Base-by-base conservation (phyloP, 2,113 vertebrate genomes). In the Oriolus oriolus region DNA sequence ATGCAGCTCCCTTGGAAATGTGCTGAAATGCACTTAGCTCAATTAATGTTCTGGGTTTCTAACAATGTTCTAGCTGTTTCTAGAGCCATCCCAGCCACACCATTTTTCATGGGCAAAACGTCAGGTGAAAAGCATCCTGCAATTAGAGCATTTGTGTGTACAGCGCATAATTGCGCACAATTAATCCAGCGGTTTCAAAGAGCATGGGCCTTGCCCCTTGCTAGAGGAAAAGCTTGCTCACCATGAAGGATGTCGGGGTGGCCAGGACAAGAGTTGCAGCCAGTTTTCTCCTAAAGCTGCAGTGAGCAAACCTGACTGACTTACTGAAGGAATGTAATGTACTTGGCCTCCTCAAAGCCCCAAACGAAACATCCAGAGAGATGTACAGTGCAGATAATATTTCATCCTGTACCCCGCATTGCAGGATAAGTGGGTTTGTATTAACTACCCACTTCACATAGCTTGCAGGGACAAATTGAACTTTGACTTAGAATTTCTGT, bases 231-330 rank as follows among this genome's bases (percentile, higher is more conserved):
- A 68, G 33, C 52, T 82, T 3, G 0, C n/a, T 47, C n/a, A 10
- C 59, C 0, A 0, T 37, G 42, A 42, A 50, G 60, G 45, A 33
- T 4, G 4, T 37, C 0, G 0, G 80, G 28, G 45, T 28, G n/a
- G 28, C 24, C 64, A 23, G 31, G 54, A 44, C 2, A 7, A 5
- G 2, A 80, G 20, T 8, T 16, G 3, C n/a, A 35, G 75, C 31
- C 49, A 89, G 31, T 16, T 80, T 88, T 59, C 53, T 74, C 52
- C 39, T 17, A 33, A 57, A 85, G 52, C 31, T 71, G 37, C 63
- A 52, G 14, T 3, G 5, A 61, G 33, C 68, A 84, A 70, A 81
- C 28, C 26, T 57, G 59, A 22, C 45, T 23, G 63, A 12, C 30
- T 69, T 59, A 20, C 66, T 44, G 68, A 77, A 49, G 17, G n/a